A percentile compares a stretch with the other conserved stretches of the same genome.
These are phyloP conservation scores for Varanus komodoensis DNA, from an alignment of 2,113 vertebrate genomes.

Conservation along the genomic window DNA sequence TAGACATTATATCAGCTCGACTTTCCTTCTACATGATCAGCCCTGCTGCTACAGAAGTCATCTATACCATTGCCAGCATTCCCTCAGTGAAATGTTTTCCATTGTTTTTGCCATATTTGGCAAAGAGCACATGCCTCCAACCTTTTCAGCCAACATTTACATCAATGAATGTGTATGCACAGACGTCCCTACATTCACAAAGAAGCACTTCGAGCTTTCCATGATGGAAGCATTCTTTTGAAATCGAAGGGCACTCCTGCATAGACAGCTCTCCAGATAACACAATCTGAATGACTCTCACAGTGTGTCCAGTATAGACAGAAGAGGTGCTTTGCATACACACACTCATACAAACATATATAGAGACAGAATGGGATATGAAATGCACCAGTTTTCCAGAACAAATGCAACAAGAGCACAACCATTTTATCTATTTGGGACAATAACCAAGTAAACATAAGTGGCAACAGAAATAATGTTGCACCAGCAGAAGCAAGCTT, in stretches of 20 bases:
- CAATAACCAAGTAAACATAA: too few relatives aligned
- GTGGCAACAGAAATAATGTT: too few relatives aligned
- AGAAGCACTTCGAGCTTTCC: neutral
- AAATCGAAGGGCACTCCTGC: neutral
- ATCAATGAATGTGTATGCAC: neutral
- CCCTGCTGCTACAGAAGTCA: neutral
- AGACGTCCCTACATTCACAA: neutral
- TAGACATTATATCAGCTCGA: neutral
- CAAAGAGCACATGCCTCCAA: conserved; percentile 35
- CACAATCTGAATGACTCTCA: neutral
- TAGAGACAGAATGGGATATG: too few relatives aligned
- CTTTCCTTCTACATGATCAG: neutral
- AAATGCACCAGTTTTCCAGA: neutral
- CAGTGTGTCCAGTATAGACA: neutral
- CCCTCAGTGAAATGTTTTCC: rapidly evolving
- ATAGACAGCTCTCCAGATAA: neutral
- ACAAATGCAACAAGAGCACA: neutral
- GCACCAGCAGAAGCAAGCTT: too few relatives aligned
- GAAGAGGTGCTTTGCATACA: too few relatives aligned
- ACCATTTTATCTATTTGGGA: neutral
- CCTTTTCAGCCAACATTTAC: neutral
- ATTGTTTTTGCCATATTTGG: conserved; percentile 14
- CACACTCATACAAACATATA: too few relatives aligned
- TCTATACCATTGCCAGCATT: rapidly evolving
- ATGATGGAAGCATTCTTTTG: neutral